Conservation (phyloP, 2,797 vertebrate species). For the Liasis olivaceus region DNA sequence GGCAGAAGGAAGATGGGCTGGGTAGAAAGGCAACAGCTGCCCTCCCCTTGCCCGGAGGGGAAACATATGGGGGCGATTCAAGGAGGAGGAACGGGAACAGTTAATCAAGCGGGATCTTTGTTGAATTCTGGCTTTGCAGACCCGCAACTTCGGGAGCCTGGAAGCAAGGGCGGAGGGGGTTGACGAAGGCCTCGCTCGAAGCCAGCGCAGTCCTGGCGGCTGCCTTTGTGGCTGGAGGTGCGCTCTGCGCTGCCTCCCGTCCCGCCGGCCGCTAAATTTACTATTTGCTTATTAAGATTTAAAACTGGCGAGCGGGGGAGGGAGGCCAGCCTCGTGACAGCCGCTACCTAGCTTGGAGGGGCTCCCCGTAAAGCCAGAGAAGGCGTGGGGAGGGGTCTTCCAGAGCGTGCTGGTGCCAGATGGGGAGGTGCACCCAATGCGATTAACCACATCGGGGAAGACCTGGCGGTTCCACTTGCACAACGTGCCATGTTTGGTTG, state of each 20-base stretch:
- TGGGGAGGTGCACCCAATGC: too few relatives aligned
- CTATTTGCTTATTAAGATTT: background rate
- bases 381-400: too few relatives aligned
- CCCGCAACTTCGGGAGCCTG: constrained; percentile 21
- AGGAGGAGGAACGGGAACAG: constrained; percentile 22
- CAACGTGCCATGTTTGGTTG: too few relatives aligned
- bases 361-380: too few relatives aligned
- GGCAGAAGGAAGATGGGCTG: background rate
- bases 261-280: background rate
- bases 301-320: background rate
- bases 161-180: background rate
- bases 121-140: background rate
- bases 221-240: background rate
- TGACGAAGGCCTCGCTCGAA: constrained; percentile 46
- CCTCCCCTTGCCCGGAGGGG: constrained; percentile 34
- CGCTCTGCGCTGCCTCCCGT: too few relatives aligned
- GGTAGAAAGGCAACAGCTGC: constrained; percentile 61
- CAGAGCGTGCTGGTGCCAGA: too few relatives aligned
- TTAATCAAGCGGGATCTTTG: constrained; percentile 34
- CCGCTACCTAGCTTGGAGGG: too few relatives aligned
- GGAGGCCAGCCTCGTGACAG: too few relatives aligned
- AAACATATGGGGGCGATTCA: constrained; percentile 46
- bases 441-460: too few relatives aligned
- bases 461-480: too few relatives aligned
- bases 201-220: background rate